Percentiles rank a stretch among this genome's conserved stretches.
phyloP scores from a whole-genome alignment of 1,140 invertebrate genomes.

The Neotoxoptera formosana region DNA sequence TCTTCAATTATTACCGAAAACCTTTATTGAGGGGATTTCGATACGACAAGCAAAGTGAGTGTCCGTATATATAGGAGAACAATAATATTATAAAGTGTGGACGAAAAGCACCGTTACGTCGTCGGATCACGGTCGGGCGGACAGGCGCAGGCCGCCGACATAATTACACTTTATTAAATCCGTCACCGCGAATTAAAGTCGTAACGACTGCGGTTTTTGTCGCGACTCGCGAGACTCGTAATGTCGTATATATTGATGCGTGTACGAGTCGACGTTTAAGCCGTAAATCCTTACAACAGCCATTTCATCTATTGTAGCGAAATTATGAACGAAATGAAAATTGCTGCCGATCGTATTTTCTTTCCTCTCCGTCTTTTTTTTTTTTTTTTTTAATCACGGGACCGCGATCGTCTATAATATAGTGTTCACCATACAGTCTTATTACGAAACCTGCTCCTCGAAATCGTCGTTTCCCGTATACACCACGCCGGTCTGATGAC shows the following conservation, averaged over 20 bases:
- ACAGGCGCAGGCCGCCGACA: not conserved
- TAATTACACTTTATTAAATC: slow-evolving; percentile 19
- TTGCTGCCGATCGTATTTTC: not conserved
- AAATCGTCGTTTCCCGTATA: not conserved
- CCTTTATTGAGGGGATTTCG: not conserved
- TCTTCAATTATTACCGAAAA: not conserved
- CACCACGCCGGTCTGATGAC: too few relatives aligned
- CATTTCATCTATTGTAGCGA: not conserved
- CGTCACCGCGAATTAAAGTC: not conserved
- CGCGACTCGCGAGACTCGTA: not conserved
- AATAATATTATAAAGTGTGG: not conserved
- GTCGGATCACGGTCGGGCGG: not conserved
- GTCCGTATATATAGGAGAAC: not conserved
- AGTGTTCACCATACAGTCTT: not conserved
- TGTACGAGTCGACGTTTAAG: not conserved
- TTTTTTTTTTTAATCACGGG: not conserved
- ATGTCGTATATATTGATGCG: too few relatives aligned
- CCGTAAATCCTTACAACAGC: not conserved
- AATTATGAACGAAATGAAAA: not conserved
- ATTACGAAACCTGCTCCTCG: not conserved
- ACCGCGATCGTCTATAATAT: not conserved
- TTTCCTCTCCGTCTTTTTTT: too few relatives aligned
- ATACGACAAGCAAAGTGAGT: not conserved
- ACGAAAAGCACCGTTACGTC: not conserved
- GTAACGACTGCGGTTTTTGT: not conserved